Conservation (phyloP, 2,113 vertebrate genomes). For the Neodon shergylaensis region DNA sequence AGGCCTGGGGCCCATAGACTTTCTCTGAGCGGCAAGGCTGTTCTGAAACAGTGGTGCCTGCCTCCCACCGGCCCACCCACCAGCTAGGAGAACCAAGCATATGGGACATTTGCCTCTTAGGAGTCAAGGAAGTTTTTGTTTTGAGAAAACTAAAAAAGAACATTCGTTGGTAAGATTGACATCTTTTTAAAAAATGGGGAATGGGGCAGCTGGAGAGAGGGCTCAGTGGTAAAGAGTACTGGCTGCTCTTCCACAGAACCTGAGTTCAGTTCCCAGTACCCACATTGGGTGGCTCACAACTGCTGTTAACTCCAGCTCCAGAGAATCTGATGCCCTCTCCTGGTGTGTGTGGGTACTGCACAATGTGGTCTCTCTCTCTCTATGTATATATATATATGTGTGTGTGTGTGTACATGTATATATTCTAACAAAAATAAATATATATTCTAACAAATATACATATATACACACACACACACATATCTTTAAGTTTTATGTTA, state of each 20-base stretch:
- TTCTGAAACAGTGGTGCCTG: background rate
- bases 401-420: background rate
- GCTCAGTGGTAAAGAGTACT: background rate
- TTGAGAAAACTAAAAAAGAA: background rate
- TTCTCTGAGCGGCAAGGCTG: too few relatives aligned
- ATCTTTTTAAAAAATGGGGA: background rate
- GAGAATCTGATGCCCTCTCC: background rate
- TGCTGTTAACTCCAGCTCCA: background rate
- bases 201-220: background rate
- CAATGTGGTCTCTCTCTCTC: background rate
- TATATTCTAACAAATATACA: too few relatives aligned
- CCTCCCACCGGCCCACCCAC: accelerated
- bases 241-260: background rate
- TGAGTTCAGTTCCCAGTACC: background rate
- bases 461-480: background rate
- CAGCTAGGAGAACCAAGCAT: background rate
- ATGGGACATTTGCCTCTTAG: too few relatives aligned
- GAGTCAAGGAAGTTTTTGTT: background rate
- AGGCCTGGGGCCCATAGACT: background rate
- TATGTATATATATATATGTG: too few relatives aligned
- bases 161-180: background rate
- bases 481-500: background rate
- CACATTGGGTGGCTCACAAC: background rate
- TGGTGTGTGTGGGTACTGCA: background rate
- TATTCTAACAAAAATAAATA: background rate